These are phyloP conservation scores for Drosophila punjabiensis DNA, from an alignment of 1,140 invertebrate species.

Conservation along the genomic window DNA sequence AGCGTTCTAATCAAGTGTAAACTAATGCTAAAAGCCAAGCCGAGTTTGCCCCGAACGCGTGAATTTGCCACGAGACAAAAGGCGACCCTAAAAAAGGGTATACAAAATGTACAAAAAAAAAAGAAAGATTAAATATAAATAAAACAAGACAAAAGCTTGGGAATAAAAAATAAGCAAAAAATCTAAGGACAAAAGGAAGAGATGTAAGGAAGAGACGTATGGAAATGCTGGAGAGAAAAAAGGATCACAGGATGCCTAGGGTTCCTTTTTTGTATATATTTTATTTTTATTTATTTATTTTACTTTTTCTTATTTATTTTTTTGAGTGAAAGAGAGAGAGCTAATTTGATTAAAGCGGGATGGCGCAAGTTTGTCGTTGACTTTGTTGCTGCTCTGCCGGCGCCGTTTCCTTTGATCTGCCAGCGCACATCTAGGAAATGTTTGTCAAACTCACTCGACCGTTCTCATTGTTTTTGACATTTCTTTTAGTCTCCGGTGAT, in stretches of 20 bases:
- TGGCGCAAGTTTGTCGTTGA: slow-evolving; percentile 35
- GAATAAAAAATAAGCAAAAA: not conserved
- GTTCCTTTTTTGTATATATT: not conserved
- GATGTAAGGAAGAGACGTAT: not conserved
- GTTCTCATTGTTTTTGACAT: slow-evolving; percentile 85
- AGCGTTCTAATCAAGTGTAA: slow-evolving; percentile 84
- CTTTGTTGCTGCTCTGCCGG: slow-evolving; percentile 36
- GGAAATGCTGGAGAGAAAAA: not conserved
- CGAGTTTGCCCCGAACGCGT: slow-evolving; percentile 76
- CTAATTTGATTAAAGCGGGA: slow-evolving; percentile 71
- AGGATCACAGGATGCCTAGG: slow-evolving; percentile 38
- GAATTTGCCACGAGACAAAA: slow-evolving; percentile 80
- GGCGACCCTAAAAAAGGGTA: slow-evolving; percentile 10
- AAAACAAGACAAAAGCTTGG: slow-evolving; percentile 5
- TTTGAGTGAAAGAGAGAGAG: slow-evolving; percentile 32
- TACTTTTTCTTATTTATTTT: not conserved
- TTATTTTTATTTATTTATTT: not conserved
- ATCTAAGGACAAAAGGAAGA: not conserved
- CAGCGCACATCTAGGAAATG: slow-evolving; percentile 84
- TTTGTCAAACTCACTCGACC: slow-evolving; percentile 84
- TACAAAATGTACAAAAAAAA: not conserved
- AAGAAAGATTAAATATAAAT: slow-evolving; percentile 3
- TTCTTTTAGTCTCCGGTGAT: slow-evolving; percentile 68
- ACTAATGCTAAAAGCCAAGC: slow-evolving; percentile 83
- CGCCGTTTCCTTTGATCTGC: slow-evolving; percentile 79